A percentile compares a stretch with the other conserved stretches of the same genome.
These are phyloP conservation scores for Nycticorax nycticorax DNA, from an alignment of 2,113 vertebrate genomes.

Conservation along the genomic window DNA sequence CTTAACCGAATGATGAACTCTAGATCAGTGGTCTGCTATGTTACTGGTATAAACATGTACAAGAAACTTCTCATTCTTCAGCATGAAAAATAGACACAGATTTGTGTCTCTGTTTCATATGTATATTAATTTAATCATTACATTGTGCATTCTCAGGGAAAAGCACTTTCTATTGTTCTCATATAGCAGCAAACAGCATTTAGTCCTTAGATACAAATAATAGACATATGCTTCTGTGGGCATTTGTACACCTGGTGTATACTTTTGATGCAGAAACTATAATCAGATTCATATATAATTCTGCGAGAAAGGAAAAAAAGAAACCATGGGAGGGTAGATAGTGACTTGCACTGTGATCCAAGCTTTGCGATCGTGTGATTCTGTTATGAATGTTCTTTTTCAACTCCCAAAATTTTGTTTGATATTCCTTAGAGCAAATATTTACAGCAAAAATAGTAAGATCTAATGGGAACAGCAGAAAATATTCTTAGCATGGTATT, in stretches of 20 bases:
- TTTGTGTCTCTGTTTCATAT: too few species aligned
- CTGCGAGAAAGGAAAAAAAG: not conserved
- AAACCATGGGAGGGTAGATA: not conserved
- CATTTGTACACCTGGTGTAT: not conserved
- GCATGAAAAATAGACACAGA: not conserved
- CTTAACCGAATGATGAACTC: not conserved
- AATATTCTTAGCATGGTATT: not conserved
- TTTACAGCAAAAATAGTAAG: conserved; percentile 51
- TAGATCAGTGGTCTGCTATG: not conserved
- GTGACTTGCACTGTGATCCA: not conserved
- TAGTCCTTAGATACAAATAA: not conserved
- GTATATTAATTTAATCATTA: too few species aligned
- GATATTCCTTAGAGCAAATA: conserved; percentile 44
- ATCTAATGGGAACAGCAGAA: conserved; percentile 52
- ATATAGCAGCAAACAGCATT: not conserved
- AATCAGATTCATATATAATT: not conserved
- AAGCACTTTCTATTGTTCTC: not conserved
- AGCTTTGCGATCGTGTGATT: too few species aligned
- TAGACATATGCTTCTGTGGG: not conserved
- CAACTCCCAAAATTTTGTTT: conserved; percentile 14
- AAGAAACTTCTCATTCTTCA: not conserved
- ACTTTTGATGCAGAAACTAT: not conserved
- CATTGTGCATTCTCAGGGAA: not conserved
- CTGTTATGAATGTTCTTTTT: not conserved
- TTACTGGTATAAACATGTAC: not conserved